Evolutionary conservation across 2,113 vertebrate species (phyloP), one percentile per base, ranked within the genome.

Genomic region (Lanius ludovicianus): DNA sequence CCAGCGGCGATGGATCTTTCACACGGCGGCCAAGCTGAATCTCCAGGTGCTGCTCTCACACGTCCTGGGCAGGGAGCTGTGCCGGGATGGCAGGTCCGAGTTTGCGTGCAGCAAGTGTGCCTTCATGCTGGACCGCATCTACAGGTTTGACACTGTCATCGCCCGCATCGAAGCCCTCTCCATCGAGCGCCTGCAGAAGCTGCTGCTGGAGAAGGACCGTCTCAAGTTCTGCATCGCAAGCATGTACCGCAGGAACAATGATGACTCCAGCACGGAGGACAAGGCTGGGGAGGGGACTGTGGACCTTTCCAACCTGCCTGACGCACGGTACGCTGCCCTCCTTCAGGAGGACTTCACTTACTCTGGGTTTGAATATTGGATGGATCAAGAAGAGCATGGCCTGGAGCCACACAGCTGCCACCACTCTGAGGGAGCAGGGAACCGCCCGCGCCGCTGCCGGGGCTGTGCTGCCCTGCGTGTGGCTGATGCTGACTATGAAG

Each of bases 1-100:
- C 96, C 99, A 99, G 97, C 98, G 99, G n/a, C 97, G 99, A 97
- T 99, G 99, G 99, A 99, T 99, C 97, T 99, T 99, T 95, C 99
- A 99, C 96, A 98, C 99, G 1, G 95, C 99, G 1, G 97, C 99
- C 95, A 99, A 99, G 97, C 98, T 99, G 89, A 99, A 98, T 94
- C 97, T 99, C 57, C 99, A 99, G 97, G 99, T 99, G 81, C 97
- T 99, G 95, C 98, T 99, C 17, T 99, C 99, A 35, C 99, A 99
- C 16, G 99, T 99, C 14, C 94, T 99, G 78, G 99, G 99, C 52
- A 97, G 76, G 68, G 99, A 99, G 94, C 95, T 99, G 84, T 95
- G 97, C 87, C 98, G 99, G 25, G 99, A 99, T 9, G 99, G 99
- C 91, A 97, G 97, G 33, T 98, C 98, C n/a, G 99, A 99, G 97